Evolutionary conservation across 2,888 invertebrate species (phyloP).

Genomic region (Aphrophora alni): DNA sequence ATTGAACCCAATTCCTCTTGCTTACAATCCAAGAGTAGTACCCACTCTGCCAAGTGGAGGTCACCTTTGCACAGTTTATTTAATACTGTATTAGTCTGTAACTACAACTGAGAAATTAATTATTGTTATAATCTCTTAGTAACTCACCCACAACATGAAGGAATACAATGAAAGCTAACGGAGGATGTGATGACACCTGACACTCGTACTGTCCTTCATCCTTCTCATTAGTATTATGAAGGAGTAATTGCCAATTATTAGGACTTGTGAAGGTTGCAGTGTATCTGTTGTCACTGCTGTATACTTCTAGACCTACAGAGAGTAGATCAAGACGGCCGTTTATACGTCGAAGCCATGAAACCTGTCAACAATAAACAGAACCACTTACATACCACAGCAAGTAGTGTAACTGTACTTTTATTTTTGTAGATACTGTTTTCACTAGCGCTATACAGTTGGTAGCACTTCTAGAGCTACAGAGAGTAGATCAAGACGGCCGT

Average conservation of each 20-base stretch:
- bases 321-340: conserved; percentile 72
- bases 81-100: too few species aligned
- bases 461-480: too few species aligned
- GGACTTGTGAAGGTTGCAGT: conserved; percentile 65
- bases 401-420: too few species aligned
- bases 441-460: too few species aligned
- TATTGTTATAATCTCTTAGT: too few species aligned
- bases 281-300: conserved; percentile 64
- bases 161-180: conserved; percentile 71
- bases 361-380: conserved; percentile 53
- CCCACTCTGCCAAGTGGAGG: too few species aligned
- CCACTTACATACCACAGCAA: too few species aligned
- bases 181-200: conserved; percentile 79
- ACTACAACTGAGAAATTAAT: too few species aligned
- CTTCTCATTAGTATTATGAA: conserved; percentile 74
- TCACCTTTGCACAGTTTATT: too few species aligned
- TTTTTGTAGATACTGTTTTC: too few species aligned
- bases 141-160: conserved; percentile 76
- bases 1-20: too few species aligned
- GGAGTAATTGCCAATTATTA: conserved; percentile 77
- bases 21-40: too few species aligned
- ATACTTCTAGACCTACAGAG: conserved; percentile 67
- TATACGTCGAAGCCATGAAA: conserved; percentile 74
- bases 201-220: conserved; percentile 81
- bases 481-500: conserved; percentile 70